A percentile compares a stretch with the other conserved stretches of the same genome.
Conservation (phyloP, 2,888 invertebrate species). For the Nephrotoma guestfalica region DNA sequence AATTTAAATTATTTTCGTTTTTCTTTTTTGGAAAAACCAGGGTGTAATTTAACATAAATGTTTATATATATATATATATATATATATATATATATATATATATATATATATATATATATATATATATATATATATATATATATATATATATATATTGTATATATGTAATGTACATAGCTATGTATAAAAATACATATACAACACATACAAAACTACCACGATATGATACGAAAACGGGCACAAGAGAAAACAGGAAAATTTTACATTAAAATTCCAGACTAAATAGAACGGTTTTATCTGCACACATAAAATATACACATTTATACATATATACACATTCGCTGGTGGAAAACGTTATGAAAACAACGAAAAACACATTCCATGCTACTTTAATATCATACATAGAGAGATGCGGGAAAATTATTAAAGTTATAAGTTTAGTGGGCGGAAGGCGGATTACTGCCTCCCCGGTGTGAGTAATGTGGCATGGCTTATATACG, state of each 20-base stretch:
- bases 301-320: neutral
- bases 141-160: neutral
- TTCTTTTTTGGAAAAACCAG: neutral
- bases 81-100: neutral
- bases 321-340: neutral
- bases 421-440: neutral
- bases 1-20: neutral
- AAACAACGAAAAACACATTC: neutral
- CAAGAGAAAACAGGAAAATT: neutral
- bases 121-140: neutral
- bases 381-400: neutral
- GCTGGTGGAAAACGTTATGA: neutral
- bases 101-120: neutral
- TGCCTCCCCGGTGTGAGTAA: neutral
- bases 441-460: neutral
- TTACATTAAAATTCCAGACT: neutral
- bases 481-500: neutral
- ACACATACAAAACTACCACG: neutral
- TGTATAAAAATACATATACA: no score
- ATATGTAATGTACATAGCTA: no score
- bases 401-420: neutral
- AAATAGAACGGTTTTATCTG: neutral
- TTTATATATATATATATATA: neutral
- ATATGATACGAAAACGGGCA: neutral
- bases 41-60: neutral